These are phyloP conservation scores for Catonia carolina DNA, from an alignment of 2,888 invertebrate genomes.

Conservation along the genomic window DNA sequence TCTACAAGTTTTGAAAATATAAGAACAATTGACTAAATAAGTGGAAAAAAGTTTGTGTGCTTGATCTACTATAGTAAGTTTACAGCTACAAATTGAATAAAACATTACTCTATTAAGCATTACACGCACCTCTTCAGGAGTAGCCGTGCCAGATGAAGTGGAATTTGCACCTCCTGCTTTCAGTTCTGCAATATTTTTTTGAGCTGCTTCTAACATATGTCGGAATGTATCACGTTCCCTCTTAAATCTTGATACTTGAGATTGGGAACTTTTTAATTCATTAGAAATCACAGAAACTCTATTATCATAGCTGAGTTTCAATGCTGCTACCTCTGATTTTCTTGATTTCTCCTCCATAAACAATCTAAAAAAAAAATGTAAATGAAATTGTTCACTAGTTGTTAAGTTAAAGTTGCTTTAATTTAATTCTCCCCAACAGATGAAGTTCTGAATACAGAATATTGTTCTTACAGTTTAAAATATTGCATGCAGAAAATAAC, in stretches of 20 bases:
- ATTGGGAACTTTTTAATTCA: constrained; percentile 75
- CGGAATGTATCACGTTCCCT: constrained; percentile 83
- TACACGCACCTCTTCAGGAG: constrained; percentile 60
- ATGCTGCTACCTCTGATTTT: constrained; percentile 61
- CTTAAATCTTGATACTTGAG: constrained; percentile 68
- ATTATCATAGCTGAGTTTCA: constrained; percentile 77
- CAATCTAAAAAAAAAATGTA: constrained; percentile 34
- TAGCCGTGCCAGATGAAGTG: constrained; percentile 55
- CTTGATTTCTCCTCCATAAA: constrained; percentile 36
- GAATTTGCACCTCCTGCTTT: constrained; percentile 49
- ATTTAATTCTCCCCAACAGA: too few relatives aligned
- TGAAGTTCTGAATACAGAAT: too few relatives aligned
- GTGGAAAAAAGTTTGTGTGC: too few relatives aligned
- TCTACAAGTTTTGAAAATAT: too few relatives aligned
- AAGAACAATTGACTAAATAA: too few relatives aligned
- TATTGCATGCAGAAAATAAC: too few relatives aligned
- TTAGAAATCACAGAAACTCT: constrained; percentile 73
- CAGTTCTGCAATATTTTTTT: constrained; percentile 72
- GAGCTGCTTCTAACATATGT: constrained; percentile 82
- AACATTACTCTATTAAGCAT: too few relatives aligned
- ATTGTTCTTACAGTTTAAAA: too few relatives aligned
- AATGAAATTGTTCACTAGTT: too few relatives aligned
- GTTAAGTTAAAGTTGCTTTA: too few relatives aligned
- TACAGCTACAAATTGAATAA: too few relatives aligned
- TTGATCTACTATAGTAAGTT: too few relatives aligned